Conservation (phyloP, 2,113 vertebrate species). For the Triplophysa dalaica region DNA sequence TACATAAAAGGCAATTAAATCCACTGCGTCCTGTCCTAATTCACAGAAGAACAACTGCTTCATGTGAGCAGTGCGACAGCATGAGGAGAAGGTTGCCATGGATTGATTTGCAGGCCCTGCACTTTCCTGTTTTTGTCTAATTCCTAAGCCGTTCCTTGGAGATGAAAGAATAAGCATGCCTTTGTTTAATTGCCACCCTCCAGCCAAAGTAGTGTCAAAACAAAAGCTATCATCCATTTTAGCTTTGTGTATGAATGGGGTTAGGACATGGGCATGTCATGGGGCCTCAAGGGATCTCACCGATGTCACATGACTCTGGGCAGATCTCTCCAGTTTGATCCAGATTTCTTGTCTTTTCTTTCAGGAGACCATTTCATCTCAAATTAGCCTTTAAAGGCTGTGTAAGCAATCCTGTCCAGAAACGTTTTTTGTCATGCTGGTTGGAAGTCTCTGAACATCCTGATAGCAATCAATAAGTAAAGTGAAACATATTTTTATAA, state of each 20-base stretch:
- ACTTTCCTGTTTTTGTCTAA: constrained; percentile 45
- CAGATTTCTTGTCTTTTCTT: constrained; percentile 11
- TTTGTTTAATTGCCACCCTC: constrained; percentile 47
- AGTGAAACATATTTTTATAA: too few species aligned
- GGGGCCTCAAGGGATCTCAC: constrained; percentile 13
- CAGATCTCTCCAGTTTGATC: constrained; percentile 3
- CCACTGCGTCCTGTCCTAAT: constrained; percentile 32
- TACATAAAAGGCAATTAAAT: constrained; percentile 35
- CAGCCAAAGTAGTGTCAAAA: constrained; percentile 27
- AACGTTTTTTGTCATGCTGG: too few species aligned
- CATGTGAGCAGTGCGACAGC: neutral
- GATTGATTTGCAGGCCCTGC: constrained; percentile 31
- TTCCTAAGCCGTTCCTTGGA: constrained; percentile 40
- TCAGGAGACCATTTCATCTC: neutral
- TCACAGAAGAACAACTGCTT: constrained; percentile 33
- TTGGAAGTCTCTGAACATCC: too few species aligned
- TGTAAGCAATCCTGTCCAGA: too few species aligned
- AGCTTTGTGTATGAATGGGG: constrained; percentile 24
- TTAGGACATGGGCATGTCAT: constrained; percentile 23
- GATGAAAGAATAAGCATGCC: constrained; percentile 42
- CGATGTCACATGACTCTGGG: neutral
- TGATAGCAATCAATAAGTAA: too few species aligned
- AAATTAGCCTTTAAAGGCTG: too few species aligned
- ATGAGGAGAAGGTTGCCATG: constrained; percentile 32
- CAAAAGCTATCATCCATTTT: constrained; percentile 29